These are phyloP conservation scores for Oophaga sylvatica DNA, from an alignment of 2,797 vertebrate species.

Conservation along the genomic window DNA sequence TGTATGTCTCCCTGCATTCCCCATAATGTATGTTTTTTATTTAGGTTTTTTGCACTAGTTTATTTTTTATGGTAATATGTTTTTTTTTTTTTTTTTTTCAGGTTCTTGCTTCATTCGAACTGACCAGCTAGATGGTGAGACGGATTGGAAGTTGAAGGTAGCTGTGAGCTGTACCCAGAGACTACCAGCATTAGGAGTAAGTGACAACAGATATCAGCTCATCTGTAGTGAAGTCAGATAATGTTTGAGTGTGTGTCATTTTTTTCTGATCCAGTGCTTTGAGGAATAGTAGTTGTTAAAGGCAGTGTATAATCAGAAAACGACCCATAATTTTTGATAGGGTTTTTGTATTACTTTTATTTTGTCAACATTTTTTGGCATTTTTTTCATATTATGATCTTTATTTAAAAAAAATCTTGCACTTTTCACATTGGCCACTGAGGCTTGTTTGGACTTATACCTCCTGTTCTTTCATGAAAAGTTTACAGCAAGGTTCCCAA, in stretches of 20 bases:
- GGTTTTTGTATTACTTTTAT: no score
- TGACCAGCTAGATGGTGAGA: constrained; percentile 97
- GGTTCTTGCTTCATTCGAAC: constrained; percentile 95
- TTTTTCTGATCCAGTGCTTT: no score
- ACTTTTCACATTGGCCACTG: no score
- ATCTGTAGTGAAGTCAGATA: not conserved
- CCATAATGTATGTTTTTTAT: not conserved
- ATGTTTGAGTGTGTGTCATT: not conserved
- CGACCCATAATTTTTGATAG: no score
- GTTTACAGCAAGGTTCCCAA: no score
- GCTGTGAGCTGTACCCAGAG: constrained; percentile 92
- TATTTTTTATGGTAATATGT: not conserved
- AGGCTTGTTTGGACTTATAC: no score
- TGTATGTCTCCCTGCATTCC: not conserved
- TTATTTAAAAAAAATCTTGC: no score
- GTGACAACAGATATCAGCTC: constrained; percentile 39
- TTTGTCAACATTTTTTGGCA: no score
- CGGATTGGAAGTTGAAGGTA: constrained; percentile 97
- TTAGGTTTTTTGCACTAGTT: not conserved
- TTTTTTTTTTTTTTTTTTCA: constrained; percentile 66
- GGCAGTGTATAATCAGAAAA: no score
- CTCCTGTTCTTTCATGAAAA: no score
- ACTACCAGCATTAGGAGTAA: constrained; percentile 90
- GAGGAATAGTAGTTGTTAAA: no score
- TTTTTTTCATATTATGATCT: no score